Conservation (phyloP, 2,888 invertebrate genomes). For the Mimumesa dahlbomi region DNA sequence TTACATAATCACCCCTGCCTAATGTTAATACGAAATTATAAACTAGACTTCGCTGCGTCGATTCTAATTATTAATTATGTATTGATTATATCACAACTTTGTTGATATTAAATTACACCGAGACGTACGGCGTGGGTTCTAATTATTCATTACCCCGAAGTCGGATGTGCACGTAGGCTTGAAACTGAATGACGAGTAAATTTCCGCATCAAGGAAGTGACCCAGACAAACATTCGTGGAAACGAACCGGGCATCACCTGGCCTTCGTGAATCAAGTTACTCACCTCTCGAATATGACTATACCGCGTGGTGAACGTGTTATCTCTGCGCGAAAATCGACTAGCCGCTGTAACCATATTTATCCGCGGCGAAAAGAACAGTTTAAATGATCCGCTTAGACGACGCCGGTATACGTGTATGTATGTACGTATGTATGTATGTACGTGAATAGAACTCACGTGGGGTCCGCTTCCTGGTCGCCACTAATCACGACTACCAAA, state of each 20-base stretch:
- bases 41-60: too few relatives aligned
- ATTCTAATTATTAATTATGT: too few relatives aligned
- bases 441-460: conserved; percentile 42
- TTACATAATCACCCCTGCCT: too few relatives aligned
- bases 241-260: conserved; percentile 12
- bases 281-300: background rate
- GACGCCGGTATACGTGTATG: background rate
- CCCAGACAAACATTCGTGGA: conserved; percentile 1
- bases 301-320: background rate
- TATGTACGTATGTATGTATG: conserved; percentile 1
- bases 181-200: background rate
- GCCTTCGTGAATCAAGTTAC: conserved; percentile 19
- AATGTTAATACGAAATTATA: too few relatives aligned
- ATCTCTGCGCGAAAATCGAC: conserved; percentile 2
- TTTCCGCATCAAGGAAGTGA: background rate
- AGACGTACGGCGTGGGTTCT: too few relatives aligned
- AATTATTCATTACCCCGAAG: too few relatives aligned
- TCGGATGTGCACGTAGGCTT: too few relatives aligned
- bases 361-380: conserved; percentile 5
- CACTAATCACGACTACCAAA: conserved; percentile 50
- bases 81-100: too few relatives aligned
- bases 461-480: conserved; percentile 49
- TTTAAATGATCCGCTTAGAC: background rate
- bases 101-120: too few relatives aligned
- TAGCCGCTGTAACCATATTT: background rate